These are phyloP conservation scores for Astropecten irregularis DNA, from an alignment of 53 echinoderm and acorn worm genomes.

Conservation along the genomic window DNA sequence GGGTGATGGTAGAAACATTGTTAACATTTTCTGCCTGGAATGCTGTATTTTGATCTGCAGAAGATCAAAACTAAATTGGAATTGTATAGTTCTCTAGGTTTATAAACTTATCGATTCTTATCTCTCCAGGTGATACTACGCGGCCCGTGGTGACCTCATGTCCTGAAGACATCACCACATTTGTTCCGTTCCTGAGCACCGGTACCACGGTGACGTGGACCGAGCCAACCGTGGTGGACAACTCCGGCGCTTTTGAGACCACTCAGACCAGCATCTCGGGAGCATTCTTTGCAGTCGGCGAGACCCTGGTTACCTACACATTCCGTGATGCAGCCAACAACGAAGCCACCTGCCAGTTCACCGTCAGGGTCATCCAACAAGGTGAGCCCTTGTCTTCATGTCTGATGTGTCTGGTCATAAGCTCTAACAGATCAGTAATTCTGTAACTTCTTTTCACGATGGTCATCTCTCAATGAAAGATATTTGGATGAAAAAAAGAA, in stretches of 20 bases:
- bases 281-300: slow-evolving; percentile 22
- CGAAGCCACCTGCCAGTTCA: slow-evolving; percentile 46
- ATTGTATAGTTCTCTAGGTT: no score
- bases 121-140: slow-evolving; percentile 38
- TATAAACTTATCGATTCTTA: no score
- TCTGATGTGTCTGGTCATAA: no score
- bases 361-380: slow-evolving; percentile 43
- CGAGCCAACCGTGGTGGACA: slow-evolving; percentile 50
- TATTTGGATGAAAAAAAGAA: background rate
- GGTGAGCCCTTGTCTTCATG: no score
- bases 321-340: slow-evolving; percentile 43
- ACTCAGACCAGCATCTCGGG: slow-evolving; percentile 47
- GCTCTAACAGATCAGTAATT: no score
- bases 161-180: slow-evolving; percentile 15
- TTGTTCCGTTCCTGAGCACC: slow-evolving; percentile 48
- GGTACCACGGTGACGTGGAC: slow-evolving; percentile 53
- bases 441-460: background rate
- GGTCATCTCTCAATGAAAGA: no score
- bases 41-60: no score
- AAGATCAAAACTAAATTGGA: no score
- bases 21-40: no score
- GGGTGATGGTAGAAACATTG: no score
- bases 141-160: slow-evolving; percentile 48
- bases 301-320: slow-evolving; percentile 25
- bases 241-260: slow-evolving; percentile 51